Conservation (phyloP, 2,888 invertebrate genomes). For the Nysson spinosus region DNA sequence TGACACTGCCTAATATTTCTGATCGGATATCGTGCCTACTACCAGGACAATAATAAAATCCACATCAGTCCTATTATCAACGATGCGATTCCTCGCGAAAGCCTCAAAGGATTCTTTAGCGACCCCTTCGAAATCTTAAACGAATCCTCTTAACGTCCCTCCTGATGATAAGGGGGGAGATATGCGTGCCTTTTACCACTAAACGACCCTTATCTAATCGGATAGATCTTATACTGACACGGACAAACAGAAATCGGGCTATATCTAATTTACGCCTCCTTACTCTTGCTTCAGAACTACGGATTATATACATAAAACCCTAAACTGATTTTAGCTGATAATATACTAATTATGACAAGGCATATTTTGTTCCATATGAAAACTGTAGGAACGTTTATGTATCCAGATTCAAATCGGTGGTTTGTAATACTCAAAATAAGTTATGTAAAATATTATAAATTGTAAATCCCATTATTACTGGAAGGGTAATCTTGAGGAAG, state of each 20-base stretch:
- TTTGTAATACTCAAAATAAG: too few relatives aligned
- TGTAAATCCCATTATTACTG: too few relatives aligned
- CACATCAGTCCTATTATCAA: slow-evolving; percentile 8
- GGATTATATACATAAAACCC: too few relatives aligned
- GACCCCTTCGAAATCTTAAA: slow-evolving; percentile 13
- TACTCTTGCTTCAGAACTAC: too few relatives aligned
- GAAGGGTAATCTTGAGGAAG: too few relatives aligned
- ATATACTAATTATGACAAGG: too few relatives aligned
- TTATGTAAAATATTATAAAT: too few relatives aligned
- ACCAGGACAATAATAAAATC: neutral
- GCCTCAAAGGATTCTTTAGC: neutral
- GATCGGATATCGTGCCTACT: neutral
- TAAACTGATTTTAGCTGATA: too few relatives aligned
- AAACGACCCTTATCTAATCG: slow-evolving; percentile 6
- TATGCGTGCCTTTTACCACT: slow-evolving; percentile 3
- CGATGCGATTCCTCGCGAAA: neutral
- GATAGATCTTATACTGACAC: slow-evolving; percentile 5
- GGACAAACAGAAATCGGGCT: neutral
- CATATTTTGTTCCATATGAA: too few relatives aligned
- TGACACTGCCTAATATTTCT: neutral
- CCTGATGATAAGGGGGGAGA: slow-evolving; percentile 1
- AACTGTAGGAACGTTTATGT: too few relatives aligned
- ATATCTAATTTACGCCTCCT: too few relatives aligned
- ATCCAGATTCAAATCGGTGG: too few relatives aligned
- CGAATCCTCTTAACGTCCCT: slow-evolving; percentile 7